Evolutionary conservation across 2,888 invertebrate species (phyloP).

Genomic region (Ennomos quercinarius): DNA sequence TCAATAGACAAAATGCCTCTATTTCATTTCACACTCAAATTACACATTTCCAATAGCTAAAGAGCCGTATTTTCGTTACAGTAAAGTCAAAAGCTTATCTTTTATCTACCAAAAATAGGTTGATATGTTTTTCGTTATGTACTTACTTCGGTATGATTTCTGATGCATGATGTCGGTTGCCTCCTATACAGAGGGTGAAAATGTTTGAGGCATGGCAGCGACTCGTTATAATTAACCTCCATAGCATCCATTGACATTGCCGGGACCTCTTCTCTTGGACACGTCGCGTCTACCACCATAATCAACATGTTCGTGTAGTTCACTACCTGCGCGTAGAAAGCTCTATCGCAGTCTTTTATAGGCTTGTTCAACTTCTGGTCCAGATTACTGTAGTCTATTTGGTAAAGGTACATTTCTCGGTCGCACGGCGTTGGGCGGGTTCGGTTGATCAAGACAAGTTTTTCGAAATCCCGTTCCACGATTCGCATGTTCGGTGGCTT

Average conservation of each 20-base stretch:
- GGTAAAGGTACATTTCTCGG: slow-evolving; percentile 87
- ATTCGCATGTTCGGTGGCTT: slow-evolving; percentile 70
- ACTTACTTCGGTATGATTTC: slow-evolving; percentile 90
- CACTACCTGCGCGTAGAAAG: slow-evolving; percentile 90
- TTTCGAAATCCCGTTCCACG: slow-evolving; percentile 86
- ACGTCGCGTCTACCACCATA: slow-evolving; percentile 89
- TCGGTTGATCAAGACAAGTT: slow-evolving; percentile 88
- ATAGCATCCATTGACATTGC: slow-evolving; percentile 72
- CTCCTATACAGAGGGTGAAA: slow-evolving; percentile 87
- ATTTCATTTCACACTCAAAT: too few species aligned
- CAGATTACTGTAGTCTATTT: slow-evolving; percentile 77
- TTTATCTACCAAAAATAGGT: background rate
- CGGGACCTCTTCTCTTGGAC: slow-evolving; percentile 80
- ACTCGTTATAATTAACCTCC: slow-evolving; percentile 85
- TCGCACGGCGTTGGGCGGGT: slow-evolving; percentile 95
- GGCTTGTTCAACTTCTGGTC: slow-evolving; percentile 81
- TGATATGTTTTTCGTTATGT: too few species aligned
- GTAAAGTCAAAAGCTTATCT: background rate
- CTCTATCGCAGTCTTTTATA: slow-evolving; percentile 77
- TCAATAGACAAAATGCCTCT: too few species aligned
- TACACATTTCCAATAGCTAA: too few species aligned
- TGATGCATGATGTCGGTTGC: slow-evolving; percentile 91
- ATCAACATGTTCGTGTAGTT: slow-evolving; percentile 92
- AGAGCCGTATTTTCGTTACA: too few species aligned
- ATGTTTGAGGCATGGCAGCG: slow-evolving; percentile 86